These are phyloP conservation scores for Mercenaria mercenaria DNA, from an alignment of 1,140 invertebrate genomes.

Conservation along the genomic window DNA sequence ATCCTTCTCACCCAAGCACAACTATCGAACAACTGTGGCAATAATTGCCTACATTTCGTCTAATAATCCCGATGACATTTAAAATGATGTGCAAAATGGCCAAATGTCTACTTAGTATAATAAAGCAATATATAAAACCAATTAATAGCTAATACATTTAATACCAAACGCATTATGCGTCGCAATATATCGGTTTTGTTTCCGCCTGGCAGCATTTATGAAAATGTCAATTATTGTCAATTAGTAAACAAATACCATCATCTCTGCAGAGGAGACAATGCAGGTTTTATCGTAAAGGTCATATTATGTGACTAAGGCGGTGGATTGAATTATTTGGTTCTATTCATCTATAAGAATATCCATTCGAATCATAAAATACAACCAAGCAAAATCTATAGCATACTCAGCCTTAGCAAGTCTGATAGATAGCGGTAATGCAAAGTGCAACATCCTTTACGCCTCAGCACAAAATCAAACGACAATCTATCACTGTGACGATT, in stretches of 20 bases:
- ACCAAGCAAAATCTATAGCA: too few relatives aligned
- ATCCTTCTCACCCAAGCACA: too few relatives aligned
- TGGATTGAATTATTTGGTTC: too few relatives aligned
- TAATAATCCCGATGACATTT: neutral
- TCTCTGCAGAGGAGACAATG: neutral
- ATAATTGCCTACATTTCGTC: too few relatives aligned
- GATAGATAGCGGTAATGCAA: too few relatives aligned
- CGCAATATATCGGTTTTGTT: neutral
- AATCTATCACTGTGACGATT: too few relatives aligned
- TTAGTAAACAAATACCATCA: constrained; percentile 21
- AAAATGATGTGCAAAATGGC: neutral
- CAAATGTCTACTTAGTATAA: neutral
- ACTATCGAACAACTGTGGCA: too few relatives aligned
- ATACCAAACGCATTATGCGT: neutral
- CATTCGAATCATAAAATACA: too few relatives aligned
- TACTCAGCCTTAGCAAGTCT: too few relatives aligned
- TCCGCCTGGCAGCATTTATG: neutral
- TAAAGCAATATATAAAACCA: neutral
- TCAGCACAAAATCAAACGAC: too few relatives aligned
- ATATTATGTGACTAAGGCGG: neutral
- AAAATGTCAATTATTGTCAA: constrained; percentile 23
- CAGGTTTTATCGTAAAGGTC: neutral
- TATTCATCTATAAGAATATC: too few relatives aligned
- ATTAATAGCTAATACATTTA: neutral
- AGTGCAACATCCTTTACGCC: too few relatives aligned